Conservation (phyloP, 1,140 invertebrate genomes). For the Caenorhabditis tropicalis region DNA sequence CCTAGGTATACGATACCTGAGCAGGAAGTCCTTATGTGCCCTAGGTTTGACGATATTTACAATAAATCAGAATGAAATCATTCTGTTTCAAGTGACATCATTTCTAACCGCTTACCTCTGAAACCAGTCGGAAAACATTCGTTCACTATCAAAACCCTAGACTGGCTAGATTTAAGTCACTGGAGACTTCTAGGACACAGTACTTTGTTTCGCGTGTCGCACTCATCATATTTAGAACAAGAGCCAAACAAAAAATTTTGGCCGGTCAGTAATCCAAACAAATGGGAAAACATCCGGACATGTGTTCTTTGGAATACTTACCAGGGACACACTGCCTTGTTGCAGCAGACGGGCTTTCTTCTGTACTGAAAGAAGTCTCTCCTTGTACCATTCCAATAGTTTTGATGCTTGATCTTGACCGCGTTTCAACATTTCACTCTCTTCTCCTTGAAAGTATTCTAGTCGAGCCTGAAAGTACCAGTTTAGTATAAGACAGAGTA, state of each 20-base stretch:
- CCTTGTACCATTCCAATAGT: slow-evolving; percentile 45
- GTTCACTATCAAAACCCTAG: too few species aligned
- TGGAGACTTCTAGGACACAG: neutral
- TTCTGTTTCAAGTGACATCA: too few species aligned
- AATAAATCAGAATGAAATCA: too few species aligned
- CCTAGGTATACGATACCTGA: too few species aligned
- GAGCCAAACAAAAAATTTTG: neutral
- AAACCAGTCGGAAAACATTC: too few species aligned
- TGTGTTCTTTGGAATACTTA: slow-evolving; percentile 47
- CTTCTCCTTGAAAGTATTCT: slow-evolving; percentile 34
- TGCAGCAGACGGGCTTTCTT: slow-evolving; percentile 62
- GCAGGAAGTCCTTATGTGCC: too few species aligned
- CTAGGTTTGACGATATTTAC: too few species aligned
- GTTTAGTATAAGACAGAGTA: neutral
- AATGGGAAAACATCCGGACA: neutral
- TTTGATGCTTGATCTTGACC: slow-evolving; percentile 16
- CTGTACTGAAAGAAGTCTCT: slow-evolving; percentile 16
- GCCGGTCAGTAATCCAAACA: neutral
- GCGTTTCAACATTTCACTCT: slow-evolving; percentile 38
- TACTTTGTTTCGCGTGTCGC: neutral
- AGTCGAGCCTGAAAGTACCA: slow-evolving; percentile 36
- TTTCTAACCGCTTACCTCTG: too few species aligned
- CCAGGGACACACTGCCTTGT: slow-evolving; percentile 68
- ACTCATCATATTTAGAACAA: neutral
- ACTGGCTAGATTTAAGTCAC: neutral